A percentile compares a stretch with the other conserved stretches of the same genome.
phyloP scores from a whole-genome alignment of 2,113 vertebrate genomes.

The Hyla sarda region DNA sequence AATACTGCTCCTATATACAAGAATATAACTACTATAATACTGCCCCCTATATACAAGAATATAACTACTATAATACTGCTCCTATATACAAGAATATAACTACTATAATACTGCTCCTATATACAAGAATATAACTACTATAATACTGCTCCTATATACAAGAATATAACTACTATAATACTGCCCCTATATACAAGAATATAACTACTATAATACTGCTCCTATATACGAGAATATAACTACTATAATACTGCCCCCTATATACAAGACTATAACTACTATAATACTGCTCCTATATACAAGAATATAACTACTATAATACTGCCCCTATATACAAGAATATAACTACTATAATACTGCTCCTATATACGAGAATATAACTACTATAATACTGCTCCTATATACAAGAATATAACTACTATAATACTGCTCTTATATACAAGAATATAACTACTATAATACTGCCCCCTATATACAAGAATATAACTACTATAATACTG shows the following conservation, averaged over 20 bases:
- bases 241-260: background rate
- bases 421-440: background rate
- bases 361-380: background rate
- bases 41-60: background rate
- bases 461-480: background rate
- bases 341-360: background rate
- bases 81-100: background rate
- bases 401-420: background rate
- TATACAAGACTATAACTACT: background rate
- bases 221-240: background rate
- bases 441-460: background rate
- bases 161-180: background rate
- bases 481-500: background rate
- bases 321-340: background rate
- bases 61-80: background rate
- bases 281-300: background rate
- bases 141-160: background rate
- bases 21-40: background rate
- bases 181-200: background rate
- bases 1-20: background rate
- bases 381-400: background rate
- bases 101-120: background rate
- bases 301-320: slow-evolving; percentile 11
- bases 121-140: slow-evolving; percentile 4
- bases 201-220: background rate